Base-by-base conservation (phyloP, 2,888 invertebrate species). In the Thyatira batis region DNA sequence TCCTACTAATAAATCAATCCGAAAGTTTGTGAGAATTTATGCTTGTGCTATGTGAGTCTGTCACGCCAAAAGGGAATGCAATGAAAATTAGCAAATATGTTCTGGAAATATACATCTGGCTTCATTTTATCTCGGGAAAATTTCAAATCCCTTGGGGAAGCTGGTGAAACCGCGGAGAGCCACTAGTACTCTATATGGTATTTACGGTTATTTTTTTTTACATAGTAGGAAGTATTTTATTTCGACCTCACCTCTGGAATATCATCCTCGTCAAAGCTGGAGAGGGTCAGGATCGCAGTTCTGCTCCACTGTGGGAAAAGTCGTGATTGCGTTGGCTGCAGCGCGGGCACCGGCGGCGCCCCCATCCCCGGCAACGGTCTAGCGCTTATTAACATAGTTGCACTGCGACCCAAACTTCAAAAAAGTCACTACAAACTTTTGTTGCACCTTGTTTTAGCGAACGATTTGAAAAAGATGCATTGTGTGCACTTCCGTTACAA, bases 271-370 rank as follows among this genome's bases (percentile, higher is more conserved):
- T 82, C 83, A 17, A 65, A 57, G 27, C 62, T 73, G 21, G 82
- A 74, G 20, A 85, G 62, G 21, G 85, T 83, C 53, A 89, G 61
- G 59, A 86, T 76, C 9, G 84, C 84, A 21, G 87, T 87, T 63
- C 81, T 76, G 57, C 85, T 87, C 88, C 89, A 90, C 55, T 86
- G 87, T 0, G 88, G 84, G 61, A 87, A 87, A 51, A 82, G 72
- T n/a, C 81, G 66, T 2, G 80, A 58, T 49, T 69, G 57, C 20
- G 27, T 9, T 48, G 79, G 73, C 52, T 71, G 73, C 30, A 78
- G 57, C 6, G 59, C 54, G 6, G 79, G 74, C 28, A 73, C 50
- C 49, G 78, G 62, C 13, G 83, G 79, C 52, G 84, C 82, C 49
- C 82, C 83, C 87, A 87, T 87, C 3, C 54, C 69, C 50, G 65